Percentiles rank a stretch among this genome's conserved stretches.
phyloP scores from a whole-genome alignment of 2,888 invertebrate species.

The Melinaea menophilus region DNA sequence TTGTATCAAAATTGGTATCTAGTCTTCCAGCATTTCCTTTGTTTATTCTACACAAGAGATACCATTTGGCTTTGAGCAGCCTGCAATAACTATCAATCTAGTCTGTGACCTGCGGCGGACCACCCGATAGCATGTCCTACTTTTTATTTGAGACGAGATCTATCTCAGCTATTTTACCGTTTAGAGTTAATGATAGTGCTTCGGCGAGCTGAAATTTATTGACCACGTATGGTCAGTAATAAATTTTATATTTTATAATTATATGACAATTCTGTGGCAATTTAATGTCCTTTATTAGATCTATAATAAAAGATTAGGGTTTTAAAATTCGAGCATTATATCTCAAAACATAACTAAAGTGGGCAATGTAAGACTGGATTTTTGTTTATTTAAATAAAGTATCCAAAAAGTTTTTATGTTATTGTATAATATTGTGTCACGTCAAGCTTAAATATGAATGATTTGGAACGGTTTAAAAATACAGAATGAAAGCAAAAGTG shows the following conservation, averaged over 20 bases:
- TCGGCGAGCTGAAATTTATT: conserved; percentile 1
- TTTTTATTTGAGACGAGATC: conserved; percentile 26
- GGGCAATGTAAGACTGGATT: too few relatives aligned
- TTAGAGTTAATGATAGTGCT: conserved; percentile 5
- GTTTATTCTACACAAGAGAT: conserved; percentile 25
- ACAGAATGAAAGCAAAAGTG: conserved; percentile 25
- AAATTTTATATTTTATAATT: too few relatives aligned
- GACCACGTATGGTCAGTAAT: neutral
- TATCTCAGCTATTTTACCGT: conserved; percentile 8
- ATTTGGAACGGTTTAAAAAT: neutral
- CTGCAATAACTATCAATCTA: conserved; percentile 31
- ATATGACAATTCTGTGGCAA: too few relatives aligned
- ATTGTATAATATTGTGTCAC: too few relatives aligned
- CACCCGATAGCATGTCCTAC: conserved; percentile 29
- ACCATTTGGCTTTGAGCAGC: conserved; percentile 19
- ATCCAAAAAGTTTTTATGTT: too few relatives aligned
- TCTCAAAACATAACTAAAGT: too few relatives aligned
- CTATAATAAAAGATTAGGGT: too few relatives aligned
- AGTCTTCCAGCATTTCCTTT: conserved; percentile 16
- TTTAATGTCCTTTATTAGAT: too few relatives aligned
- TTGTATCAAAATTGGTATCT: conserved; percentile 8
- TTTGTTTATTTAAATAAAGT: too few relatives aligned
- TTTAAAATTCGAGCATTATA: too few relatives aligned
- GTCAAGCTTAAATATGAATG: too few relatives aligned
- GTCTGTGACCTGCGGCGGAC: conserved; percentile 29